Base-by-base conservation (phyloP, 1,140 invertebrate species). In the Scaptomyza graminum region DNA sequence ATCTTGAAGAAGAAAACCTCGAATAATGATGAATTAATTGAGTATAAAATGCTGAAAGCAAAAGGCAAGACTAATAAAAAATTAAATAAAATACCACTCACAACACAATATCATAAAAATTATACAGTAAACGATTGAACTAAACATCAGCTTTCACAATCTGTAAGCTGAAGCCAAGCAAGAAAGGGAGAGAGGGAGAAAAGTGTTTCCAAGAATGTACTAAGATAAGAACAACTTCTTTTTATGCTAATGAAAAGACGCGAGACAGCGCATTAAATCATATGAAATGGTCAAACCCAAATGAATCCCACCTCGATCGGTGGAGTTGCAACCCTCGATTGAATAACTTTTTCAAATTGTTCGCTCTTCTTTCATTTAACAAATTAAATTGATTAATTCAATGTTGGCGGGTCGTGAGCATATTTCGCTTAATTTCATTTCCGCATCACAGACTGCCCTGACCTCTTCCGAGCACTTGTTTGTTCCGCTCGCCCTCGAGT, bases 381-480 rank as follows among this genome's bases (percentile, higher is more conserved):
- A 67, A 81, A 78, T 90, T 82, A 90, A 90, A 90, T 90, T 90
- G 85, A 90, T 90, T 90, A 90, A 90, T 90, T 90, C 65, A 79
- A 90, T 89, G 75, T 69, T 69, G 83, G 47, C 71, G 51, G 49
- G 80, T 69, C 74, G 81, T 46, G 73, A 78, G 80, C 82, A 87
- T 87, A 87, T 87, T 85, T 85, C 75, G 83, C 82, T 88, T 87
- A 88, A 87, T 88, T 87, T 87, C 75, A 87, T 87, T 87, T 87
- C 82, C 82, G 79, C 79, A 79, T 69, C 66, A 49, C 28, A 70
- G 60, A 47, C 28, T 11, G 3, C 37, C 6, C 1, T 5, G 11
- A 18, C 25, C 22, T 18, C 8, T 56, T 39, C 25, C 69, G 54
- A 37, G 67, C 82, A 85, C 82, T 85, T 85, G 78, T 76, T 87